Base-by-base conservation (phyloP, 2,888 invertebrate genomes). In the Rutpela maculata region DNA sequence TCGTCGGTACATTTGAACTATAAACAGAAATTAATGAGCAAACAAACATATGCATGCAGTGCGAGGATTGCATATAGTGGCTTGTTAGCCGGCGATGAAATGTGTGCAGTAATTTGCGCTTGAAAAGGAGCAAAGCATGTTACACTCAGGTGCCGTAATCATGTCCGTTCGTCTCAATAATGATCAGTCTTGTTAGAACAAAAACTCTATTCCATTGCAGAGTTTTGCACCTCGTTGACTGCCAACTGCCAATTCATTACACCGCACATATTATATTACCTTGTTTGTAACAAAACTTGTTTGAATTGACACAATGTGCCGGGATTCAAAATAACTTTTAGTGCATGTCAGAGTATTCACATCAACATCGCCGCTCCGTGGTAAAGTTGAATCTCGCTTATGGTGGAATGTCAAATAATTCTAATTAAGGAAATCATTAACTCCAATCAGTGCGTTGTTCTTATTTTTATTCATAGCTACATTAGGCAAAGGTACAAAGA, bases 131-230 rank as follows among this genome's bases (percentile, higher is more conserved):
- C 60, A 59, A 69, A 59, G 50, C 38, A 69, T 17, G 59, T 70
- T 70, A 70, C 70, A 38, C 60, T 60, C 60, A 70, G 70, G 43
- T 70, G 62, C 59, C 38, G 70, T 59, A 78, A 81, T 79, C 77
- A 80, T 78, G 79, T 77, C 76, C 63, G 71, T 65, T 78, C 76
- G 78, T 79, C 70, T 74, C 78, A 74, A 79, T 82, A 83, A 83
- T 81, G 81, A 83, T 80, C 76, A 78, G 72, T 71, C 83, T 83
- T 81, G 83, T 83, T 83, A 83, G 80, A 78, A 81, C 81, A 81
- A 82, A 81, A 83, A 81, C 43, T 70, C 59, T 38, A 10, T 60
- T 60, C 43, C 15, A 60, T 78, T 74, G 80, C 66, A 73, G 78
- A 76, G 69, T 79, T 80, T 81, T 74, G 77, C 82, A 83, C 81